Base-by-base conservation (phyloP, 2,888 invertebrate genomes). In the Desoria tigrina region DNA sequence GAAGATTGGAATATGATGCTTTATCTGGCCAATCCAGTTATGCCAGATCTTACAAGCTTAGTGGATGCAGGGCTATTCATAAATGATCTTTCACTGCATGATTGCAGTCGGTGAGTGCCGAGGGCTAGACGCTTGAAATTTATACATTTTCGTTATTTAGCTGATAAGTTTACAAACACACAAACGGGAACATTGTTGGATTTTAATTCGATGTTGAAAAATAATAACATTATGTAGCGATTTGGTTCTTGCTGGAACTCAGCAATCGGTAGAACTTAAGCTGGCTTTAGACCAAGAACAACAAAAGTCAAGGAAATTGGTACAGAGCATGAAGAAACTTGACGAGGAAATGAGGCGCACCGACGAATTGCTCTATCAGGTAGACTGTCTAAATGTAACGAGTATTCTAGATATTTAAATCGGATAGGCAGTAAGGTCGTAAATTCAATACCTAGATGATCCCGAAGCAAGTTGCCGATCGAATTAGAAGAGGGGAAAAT, bases 361-460 rank as follows among this genome's bases (percentile, higher is more conserved):
- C 0, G 97, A 98, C 79, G 94, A 95, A 77, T 83, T 98, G 28
- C 82, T 98, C 1, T 97, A 98, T 81, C 97, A 98, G n/a, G n/a
- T n/a, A n/a, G n/a, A n/a, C n/a, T n/a, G n/a, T n/a, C n/a, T n/a
- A n/a, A n/a, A n/a, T n/a, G n/a, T n/a, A n/a, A n/a, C n/a, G n/a
- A n/a, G n/a, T n/a, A n/a, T n/a, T n/a, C n/a, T n/a, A n/a, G n/a
- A n/a, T n/a, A n/a, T n/a, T n/a, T 96, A 93, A 88, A 90, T 77
- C 84, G 94, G 69, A 97, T 97, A 0, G 97, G 98, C 79, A 94
- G n/a, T n/a, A n/a, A n/a, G n/a, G n/a, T n/a, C n/a, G n/a, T n/a
- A n/a, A 95, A 77, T 83, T 98, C 28, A 82, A 98, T 1, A 97
- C 98, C 81, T 97, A 98, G 83, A 97, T 98, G 96, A 96, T 98